These are phyloP conservation scores for Phenganax marumi DNA, from an alignment of 92 coral and sea anemone species.

Conservation along the genomic window DNA sequence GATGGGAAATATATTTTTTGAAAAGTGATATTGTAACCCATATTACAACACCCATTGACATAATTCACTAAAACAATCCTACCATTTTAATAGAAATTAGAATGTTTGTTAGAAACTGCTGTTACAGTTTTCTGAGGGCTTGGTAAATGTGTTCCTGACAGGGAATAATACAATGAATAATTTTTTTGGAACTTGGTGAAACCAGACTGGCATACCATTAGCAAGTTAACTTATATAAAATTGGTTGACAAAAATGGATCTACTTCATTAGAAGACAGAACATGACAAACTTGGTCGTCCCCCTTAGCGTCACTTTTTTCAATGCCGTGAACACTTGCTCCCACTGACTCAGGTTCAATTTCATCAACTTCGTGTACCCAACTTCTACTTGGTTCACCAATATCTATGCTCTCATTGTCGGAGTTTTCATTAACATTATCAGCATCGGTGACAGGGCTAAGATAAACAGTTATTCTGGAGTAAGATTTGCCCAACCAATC, in stretches of 20 bases:
- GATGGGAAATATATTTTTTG: no score
- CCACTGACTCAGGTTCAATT: conserved; percentile 1
- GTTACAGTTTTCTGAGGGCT: no score
- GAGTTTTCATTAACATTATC: not conserved
- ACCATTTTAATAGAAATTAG: no score
- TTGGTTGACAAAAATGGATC: conserved; percentile 17
- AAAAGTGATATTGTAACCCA: no score
- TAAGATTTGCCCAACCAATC: conserved; percentile 64
- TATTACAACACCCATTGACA: no score
- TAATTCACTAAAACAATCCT: no score
- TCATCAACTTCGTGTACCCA: not conserved
- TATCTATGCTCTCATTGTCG: not conserved
- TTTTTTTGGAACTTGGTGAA: not conserved
- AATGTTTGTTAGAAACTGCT: no score
- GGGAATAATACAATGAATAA: no score
- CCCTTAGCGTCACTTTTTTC: not conserved
- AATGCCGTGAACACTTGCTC: not conserved
- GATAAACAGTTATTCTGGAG: conserved; percentile 53
- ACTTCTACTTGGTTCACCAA: no score
- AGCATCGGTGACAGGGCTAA: conserved; percentile 44
- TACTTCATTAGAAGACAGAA: not conserved
- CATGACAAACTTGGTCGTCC: not conserved
- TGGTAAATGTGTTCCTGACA: no score
- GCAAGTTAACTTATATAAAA: conserved; percentile 21
- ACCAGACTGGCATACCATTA: not conserved